phyloP scores from a whole-genome alignment of 2,797 vertebrate species.

The Coilia nasus region DNA sequence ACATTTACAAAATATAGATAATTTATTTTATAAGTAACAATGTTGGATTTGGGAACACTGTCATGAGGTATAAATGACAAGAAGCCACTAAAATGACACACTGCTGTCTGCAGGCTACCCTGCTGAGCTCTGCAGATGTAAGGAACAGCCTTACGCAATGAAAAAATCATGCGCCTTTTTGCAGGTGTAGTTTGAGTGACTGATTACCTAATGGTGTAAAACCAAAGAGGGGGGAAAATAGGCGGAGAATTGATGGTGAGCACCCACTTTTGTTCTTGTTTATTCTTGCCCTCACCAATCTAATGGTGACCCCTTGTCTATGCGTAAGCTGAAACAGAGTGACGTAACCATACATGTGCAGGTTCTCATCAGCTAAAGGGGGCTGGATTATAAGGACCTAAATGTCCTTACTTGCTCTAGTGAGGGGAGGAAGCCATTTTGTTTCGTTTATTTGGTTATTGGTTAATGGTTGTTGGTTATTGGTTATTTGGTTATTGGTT shows the following conservation, averaged over 20 bases:
- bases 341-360: background rate
- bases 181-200: background rate
- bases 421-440: background rate
- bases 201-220: background rate
- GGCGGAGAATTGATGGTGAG: background rate
- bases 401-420: background rate
- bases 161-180: conserved; percentile 4
- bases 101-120: background rate
- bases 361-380: background rate
- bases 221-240: background rate
- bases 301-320: conserved; percentile 1
- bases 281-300: background rate
- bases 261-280: background rate
- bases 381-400: background rate
- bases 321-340: background rate
- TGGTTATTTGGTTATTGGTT: no score
- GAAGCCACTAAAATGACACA: background rate
- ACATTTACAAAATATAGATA: background rate
- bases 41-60: background rate
- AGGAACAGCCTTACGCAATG: background rate
- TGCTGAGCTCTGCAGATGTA: background rate
- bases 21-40: background rate
- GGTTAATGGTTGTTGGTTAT: no score
- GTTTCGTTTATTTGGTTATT: background rate
- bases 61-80: background rate